Percentiles rank a stretch among this genome's conserved stretches.
Evolutionary conservation across 2,888 invertebrate genomes (phyloP).

Genomic region (Agrochola macilenta): DNA sequence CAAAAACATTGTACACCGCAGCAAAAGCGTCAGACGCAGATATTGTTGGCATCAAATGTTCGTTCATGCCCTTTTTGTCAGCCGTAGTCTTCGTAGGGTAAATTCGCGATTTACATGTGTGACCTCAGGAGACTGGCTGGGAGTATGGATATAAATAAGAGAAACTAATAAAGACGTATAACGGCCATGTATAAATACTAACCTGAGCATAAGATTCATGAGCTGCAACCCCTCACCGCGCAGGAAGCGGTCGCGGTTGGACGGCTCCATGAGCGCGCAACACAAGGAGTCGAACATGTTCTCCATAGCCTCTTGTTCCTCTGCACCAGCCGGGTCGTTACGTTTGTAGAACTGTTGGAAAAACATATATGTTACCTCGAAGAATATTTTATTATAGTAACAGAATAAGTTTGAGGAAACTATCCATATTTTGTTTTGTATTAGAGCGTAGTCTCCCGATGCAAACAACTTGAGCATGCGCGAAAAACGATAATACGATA

Average conservation of each 20-base stretch:
- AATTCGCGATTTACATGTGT: background rate
- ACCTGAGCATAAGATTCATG: conserved; percentile 99
- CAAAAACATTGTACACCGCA: too few species aligned
- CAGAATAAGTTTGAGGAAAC: background rate
- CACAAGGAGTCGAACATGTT: conserved; percentile 99
- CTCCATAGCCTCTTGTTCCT: conserved; percentile 99
- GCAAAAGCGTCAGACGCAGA: background rate
- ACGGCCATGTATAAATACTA: background rate
- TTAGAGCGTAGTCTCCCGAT: background rate
- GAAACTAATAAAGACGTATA: background rate
- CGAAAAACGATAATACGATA: background rate
- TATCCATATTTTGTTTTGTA: background rate
- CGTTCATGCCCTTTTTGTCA: background rate
- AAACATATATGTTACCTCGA: background rate
- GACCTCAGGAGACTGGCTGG: background rate
- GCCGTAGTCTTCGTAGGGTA: background rate
- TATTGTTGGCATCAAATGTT: background rate
- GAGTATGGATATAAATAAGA: background rate
- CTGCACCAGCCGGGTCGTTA: conserved; percentile 97
- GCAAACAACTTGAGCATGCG: background rate
- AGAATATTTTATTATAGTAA: background rate
- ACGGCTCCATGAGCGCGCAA: conserved; percentile 96
- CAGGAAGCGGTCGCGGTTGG: conserved; percentile 97
- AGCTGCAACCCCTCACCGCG: conserved; percentile 99
- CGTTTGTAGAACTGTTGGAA: conserved; percentile 95